phyloP scores from a whole-genome alignment of 2,113 vertebrate genomes.

The Heloderma charlesbogerti region DNA sequence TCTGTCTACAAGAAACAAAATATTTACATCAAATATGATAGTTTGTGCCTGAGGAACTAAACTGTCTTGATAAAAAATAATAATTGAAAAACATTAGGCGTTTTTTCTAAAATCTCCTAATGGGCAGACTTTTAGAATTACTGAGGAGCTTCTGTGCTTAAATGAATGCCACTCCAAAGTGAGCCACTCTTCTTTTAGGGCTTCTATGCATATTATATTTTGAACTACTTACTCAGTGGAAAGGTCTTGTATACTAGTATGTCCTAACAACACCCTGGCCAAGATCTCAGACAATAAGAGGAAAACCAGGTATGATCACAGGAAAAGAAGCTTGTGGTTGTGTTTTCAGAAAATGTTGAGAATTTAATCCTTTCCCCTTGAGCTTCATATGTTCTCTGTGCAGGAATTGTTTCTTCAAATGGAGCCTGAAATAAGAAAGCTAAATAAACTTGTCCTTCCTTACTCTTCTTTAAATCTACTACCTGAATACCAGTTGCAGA shows the following conservation, averaged over 20 bases:
- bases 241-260: not conserved
- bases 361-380: not conserved
- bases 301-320: not conserved
- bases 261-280: not conserved
- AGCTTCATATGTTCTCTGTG: not conserved
- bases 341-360: not conserved
- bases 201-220: not conserved
- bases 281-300: not conserved
- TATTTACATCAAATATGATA: not conserved
- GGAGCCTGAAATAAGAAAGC: not conserved
- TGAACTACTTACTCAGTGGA: not conserved
- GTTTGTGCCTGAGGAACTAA: not conserved
- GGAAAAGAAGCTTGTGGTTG: not conserved
- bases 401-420: not conserved
- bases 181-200: not conserved
- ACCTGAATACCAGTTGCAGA: not conserved
- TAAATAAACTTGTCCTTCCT: not conserved
- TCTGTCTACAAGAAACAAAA: not conserved
- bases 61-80: not conserved
- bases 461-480: not conserved
- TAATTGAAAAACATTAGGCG: not conserved
- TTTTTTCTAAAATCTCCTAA: not conserved
- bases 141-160: not conserved
- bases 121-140: not conserved
- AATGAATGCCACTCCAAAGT: not conserved